Evolutionary conservation across 1,140 invertebrate species (phyloP), one percentile per base, ranked within the genome.

Genomic region (Andrena cerasifolii): DNA sequence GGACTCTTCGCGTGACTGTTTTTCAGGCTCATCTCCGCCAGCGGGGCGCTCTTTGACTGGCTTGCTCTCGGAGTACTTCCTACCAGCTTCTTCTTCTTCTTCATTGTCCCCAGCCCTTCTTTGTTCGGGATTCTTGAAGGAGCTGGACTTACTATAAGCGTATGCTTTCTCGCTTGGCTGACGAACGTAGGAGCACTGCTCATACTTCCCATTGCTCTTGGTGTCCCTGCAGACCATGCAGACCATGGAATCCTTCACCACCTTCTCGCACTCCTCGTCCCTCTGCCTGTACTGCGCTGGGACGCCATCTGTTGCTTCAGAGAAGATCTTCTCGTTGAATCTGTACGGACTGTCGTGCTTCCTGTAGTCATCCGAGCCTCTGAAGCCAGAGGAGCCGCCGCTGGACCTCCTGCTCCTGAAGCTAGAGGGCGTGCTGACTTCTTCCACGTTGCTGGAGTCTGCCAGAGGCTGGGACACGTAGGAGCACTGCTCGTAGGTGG

Each of bases 121-220:
- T 94, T 94, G 79, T 94, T 94, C 0, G 95, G 90, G 89, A 43
- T 78, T 87, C 2, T 88, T 89, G 36, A 86, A 89, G 0, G 85
- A 83, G 24, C 83, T 88, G 0, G 88, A 89, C n/a, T 91, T 89
- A 0, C 53, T 83, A 81, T 95, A 96, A n/a, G 95, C 94, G 81
- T 95, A 96, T 78, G 94, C 92, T 85, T 96, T 95, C 82, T 95
- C 95, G 81, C 94, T 94, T 0, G 96, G 95, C 94, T 80, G 93
- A 91, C 16, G 94, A 91, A 94, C 94, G 87, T 96, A 96, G 0
- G 95, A 95, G 83, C 96, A 96, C 61, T 95, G 95, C 90, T 96
- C 95, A 86, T 94, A 96, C 73, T 95, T 95, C 5, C 94, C 95
- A 31, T 95, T 94, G n/a, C 94, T 95, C 88, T 95, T 94, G 0